Evolutionary conservation across 2,113 vertebrate species (phyloP), one percentile per base, ranked within the genome.

Genomic region (Phycodurus eques): DNA sequence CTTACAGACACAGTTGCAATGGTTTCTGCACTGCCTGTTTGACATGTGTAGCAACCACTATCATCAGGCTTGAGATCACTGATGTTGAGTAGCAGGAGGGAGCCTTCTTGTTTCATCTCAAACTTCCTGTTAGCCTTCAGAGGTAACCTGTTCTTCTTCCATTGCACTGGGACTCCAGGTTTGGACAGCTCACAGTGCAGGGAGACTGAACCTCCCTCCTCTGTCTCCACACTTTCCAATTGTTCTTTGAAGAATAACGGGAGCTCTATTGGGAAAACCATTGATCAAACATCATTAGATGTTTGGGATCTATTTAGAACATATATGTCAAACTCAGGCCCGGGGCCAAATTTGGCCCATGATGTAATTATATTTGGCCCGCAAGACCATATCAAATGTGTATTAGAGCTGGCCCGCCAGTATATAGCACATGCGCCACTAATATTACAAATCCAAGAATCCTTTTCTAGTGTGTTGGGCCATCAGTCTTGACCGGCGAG

Each of bases 51-150:
- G 72, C 66, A 86, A 39, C 85, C 89, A 4, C 81, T 80, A 72
- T 92, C 91, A 51, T 87, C 83, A 59, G 27, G 79, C 74, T 75
- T 82, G 63, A 96, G 76, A 5, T 13, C 76, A 60, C 76, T 76
- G 75, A 92, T 85, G 60, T 80, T 66, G 0, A 92, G 88, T 74
- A 87, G 82, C 0, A 90, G 80, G 33, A 88, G 22, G 67, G 87
- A 87, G 62, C 88, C 81, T 7, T 90, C 75, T 39, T 91, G 88
- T 54, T 78, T 94, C 92, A 92, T 93, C 80, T 81, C 92, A 67
- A 19, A 76, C 69, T 88, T 92, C 61, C 75, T 89, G 80, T 78
- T 82, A 15, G 77, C 1, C 0, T 42, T 90, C 0, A 98, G 88
- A 0, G 90, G 66, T 6, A 60, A 59, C 0, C 85, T 90, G 74